These are phyloP conservation scores for Borostomias antarcticus DNA, from an alignment of 2,797 vertebrate genomes.

Conservation along the genomic window DNA sequence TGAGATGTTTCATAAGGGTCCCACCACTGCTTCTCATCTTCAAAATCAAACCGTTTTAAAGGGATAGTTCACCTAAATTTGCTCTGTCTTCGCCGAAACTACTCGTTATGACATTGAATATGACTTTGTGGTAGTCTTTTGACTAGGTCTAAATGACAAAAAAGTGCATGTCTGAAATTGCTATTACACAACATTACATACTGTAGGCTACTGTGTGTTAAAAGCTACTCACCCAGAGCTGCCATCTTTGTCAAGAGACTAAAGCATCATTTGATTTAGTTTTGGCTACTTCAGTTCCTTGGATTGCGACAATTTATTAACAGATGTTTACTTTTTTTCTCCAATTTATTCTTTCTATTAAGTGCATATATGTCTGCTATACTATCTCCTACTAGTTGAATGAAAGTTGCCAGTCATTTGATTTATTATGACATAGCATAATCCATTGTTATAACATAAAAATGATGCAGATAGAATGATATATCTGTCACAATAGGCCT, in stretches of 20 bases:
- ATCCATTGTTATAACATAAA: background rate
- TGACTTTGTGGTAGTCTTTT: too few relatives aligned
- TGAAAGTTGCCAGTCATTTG: background rate
- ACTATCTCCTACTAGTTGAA: background rate
- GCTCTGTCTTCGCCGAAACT: too few relatives aligned
- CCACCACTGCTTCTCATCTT: conserved; percentile 67
- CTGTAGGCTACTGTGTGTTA: too few relatives aligned
- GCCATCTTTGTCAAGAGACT: conserved; percentile 24
- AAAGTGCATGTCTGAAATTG: too few relatives aligned
- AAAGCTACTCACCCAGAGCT: conserved; percentile 27
- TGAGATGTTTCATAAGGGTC: conserved; percentile 79
- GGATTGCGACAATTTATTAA: background rate
- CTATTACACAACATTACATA: too few relatives aligned
- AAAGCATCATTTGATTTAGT: background rate
- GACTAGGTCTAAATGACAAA: too few relatives aligned
- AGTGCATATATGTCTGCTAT: background rate
- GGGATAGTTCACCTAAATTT: too few relatives aligned
- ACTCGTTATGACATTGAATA: too few relatives aligned
- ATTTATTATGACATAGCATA: background rate
- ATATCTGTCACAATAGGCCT: too few relatives aligned
- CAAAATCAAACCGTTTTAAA: conserved; percentile 26
- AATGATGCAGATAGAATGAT: too few relatives aligned
- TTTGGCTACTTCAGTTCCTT: background rate
- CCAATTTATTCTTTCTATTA: background rate
- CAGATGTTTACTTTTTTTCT: background rate